These are phyloP conservation scores for Alitta virens DNA, from an alignment of 2,888 invertebrate genomes.

Conservation along the genomic window DNA sequence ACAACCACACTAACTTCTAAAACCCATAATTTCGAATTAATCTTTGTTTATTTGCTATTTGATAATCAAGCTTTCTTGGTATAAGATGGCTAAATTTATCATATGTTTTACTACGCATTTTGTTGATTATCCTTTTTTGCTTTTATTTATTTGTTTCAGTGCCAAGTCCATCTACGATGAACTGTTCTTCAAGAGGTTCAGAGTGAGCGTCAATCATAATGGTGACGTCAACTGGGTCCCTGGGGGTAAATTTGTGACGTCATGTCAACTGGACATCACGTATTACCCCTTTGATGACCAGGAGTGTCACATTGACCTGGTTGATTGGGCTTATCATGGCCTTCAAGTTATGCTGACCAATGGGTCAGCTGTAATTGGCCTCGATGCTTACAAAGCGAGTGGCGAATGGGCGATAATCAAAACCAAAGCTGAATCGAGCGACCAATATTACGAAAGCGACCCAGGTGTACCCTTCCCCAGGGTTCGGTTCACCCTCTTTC, in stretches of 20 bases:
- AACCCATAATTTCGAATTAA: too few species aligned
- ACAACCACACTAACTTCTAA: too few species aligned
- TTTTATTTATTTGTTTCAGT: conserved; percentile 27
- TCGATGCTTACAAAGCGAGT: conserved; percentile 32
- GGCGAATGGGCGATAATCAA: conserved; percentile 36
- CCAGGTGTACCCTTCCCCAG: conserved; percentile 31
- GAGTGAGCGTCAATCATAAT: conserved; percentile 27
- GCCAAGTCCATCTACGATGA: conserved; percentile 33
- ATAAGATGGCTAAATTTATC: too few species aligned
- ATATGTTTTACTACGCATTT: too few species aligned
- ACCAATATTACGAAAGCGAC: conserved; percentile 27
- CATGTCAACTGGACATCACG: conserved; percentile 35
- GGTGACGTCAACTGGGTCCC: conserved; percentile 36
- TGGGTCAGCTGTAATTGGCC: conserved; percentile 17
- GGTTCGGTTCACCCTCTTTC: conserved; percentile 29
- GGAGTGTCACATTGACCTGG: conserved; percentile 31
- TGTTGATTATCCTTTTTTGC: too few species aligned
- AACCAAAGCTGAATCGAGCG: conserved; percentile 23
- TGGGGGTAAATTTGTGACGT: conserved; percentile 34
- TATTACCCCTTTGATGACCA: conserved; percentile 38
- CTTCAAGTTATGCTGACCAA: conserved; percentile 29
- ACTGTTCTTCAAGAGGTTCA: conserved; percentile 29
- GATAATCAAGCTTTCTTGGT: too few species aligned
- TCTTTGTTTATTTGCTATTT: too few species aligned
- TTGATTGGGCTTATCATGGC: conserved; percentile 36